A percentile compares a stretch with the other conserved stretches of the same genome.
phyloP scores from a whole-genome alignment of 2,888 invertebrate genomes.

The Anthrax anthrax region DNA sequence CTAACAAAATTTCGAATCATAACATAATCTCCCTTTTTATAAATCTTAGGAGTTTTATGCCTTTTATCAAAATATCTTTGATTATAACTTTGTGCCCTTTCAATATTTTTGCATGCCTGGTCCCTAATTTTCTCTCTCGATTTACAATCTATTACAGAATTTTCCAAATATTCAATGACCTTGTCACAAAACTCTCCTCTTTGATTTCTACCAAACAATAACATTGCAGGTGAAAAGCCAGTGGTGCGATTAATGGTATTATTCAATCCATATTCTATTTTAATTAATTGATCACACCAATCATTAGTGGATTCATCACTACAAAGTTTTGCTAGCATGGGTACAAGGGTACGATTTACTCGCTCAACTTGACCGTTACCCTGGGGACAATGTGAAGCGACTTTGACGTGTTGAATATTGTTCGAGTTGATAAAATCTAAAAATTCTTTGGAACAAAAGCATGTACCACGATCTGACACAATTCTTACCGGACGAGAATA shows the following conservation, averaged over 20 bases:
- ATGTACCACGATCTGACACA: too few relatives aligned
- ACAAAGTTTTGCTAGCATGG: constrained; percentile 12
- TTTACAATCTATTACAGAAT: too few relatives aligned
- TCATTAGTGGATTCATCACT: background rate
- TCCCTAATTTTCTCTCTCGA: too few relatives aligned
- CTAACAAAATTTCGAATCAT: constrained; percentile 2
- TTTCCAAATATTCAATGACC: constrained; percentile 9
- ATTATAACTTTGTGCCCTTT: too few relatives aligned
- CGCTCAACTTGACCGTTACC: constrained; percentile 16
- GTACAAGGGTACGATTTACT: constrained; percentile 11
- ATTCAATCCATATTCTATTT: constrained; percentile 17
- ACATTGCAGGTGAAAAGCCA: constrained; percentile 16
- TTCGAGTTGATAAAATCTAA: constrained; percentile 8
- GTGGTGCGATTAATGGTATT: constrained; percentile 16
- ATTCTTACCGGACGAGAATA: too few relatives aligned
- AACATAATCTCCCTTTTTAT: constrained; percentile 7
- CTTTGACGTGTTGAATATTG: constrained; percentile 10
- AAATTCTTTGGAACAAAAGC: constrained; percentile 11
- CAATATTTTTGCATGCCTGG: background rate
- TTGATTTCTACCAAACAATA: constrained; percentile 20
- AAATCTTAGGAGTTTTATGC: background rate
- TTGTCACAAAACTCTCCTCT: too few relatives aligned
- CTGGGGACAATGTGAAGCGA: constrained; percentile 13
- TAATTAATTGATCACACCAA: constrained; percentile 10
- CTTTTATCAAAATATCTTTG: background rate